Base-by-base conservation (phyloP, 2,797 vertebrate genomes). In the Graptemys geographica region DNA sequence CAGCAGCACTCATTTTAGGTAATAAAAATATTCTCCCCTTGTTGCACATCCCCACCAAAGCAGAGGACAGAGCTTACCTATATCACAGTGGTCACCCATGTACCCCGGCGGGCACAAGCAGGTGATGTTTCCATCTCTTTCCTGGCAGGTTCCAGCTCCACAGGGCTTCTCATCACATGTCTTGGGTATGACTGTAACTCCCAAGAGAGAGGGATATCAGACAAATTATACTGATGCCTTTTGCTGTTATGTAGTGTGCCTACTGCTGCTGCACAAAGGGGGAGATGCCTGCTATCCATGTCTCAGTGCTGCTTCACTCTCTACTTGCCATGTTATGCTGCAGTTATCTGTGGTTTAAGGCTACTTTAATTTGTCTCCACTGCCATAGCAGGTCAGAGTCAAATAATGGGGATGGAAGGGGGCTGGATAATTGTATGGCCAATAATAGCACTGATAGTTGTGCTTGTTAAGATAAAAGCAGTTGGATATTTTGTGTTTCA, bases 111-210 rank as follows among this genome's bases (percentile, higher is more conserved):
- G 96, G 41, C 97, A 98, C 31, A 97, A 94, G 74, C 98, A 98
- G 56, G 94, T 2, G 47, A 97, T 92, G 11, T 94, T 92, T 18
- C 97, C 97, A 1, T 96, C 96, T 62, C 86, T 96, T 49, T 97
- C 95, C 37, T 96, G 95, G 94, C 98, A 99, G 19, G 95, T 96
- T 37, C 97, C 98, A 81, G 86, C 41, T 13, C 98, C 98, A 86
- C 98, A 98, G 8, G 96, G 97, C 88, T 98, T 98, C 12, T 98
- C 96, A 11, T 98, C 93, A 97, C 98, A 98, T 25, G 96, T 98
- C 95, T 98, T 92, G 49, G 94, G 8, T 7, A n/a, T 92, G 94
- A 88, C 98, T 96, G 18, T 1, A 59, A 76, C 84, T 91, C 72
- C 37, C 52, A 55, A 65, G 81, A 47, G 55, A 81, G 53, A 56